Evolutionary conservation across 2,888 invertebrate genomes (phyloP).

Genomic region (Latrodectus hesperus): DNA sequence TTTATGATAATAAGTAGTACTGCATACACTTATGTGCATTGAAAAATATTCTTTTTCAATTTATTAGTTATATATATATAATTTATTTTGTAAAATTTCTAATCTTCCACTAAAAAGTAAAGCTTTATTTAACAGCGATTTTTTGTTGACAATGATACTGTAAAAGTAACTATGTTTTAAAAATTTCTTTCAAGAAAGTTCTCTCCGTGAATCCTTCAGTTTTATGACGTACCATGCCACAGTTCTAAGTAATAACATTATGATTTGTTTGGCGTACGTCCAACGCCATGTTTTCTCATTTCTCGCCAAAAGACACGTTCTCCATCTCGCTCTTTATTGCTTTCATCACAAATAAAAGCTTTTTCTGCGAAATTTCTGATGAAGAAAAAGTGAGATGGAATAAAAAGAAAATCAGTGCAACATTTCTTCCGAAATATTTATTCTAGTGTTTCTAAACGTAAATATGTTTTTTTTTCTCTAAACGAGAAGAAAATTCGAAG

Average conservation of each 20-base stretch:
- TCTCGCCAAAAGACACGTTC: slow-evolving; percentile 27
- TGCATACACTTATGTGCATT: too few relatives aligned
- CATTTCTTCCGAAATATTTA: slow-evolving; percentile 27
- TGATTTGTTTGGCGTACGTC: not conserved
- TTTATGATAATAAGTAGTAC: too few relatives aligned
- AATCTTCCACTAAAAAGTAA: too few relatives aligned
- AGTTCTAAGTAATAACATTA: not conserved
- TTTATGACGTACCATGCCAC: not conserved
- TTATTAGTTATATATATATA: too few relatives aligned
- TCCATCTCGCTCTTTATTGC: slow-evolving; percentile 15
- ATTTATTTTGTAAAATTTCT: too few relatives aligned
- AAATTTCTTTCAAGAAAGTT: not conserved
- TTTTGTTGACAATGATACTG: too few relatives aligned
- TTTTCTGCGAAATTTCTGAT: not conserved
- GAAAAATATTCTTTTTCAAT: too few relatives aligned
- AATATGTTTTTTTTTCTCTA: not conserved
- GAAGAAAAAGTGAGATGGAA: not conserved
- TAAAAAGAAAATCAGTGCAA: not conserved
- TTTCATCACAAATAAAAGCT: slow-evolving; percentile 23
- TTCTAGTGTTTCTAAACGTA: slow-evolving; percentile 9
- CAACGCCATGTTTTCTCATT: slow-evolving; percentile 13
- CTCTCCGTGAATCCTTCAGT: not conserved
- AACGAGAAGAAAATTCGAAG: not conserved
- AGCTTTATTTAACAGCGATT: too few relatives aligned
- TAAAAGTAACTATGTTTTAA: too few relatives aligned